Percentiles rank a stretch among this genome's conserved stretches.
These are phyloP conservation scores for Noctua janthina DNA, from an alignment of 2,888 invertebrate species.

Conservation along the genomic window DNA sequence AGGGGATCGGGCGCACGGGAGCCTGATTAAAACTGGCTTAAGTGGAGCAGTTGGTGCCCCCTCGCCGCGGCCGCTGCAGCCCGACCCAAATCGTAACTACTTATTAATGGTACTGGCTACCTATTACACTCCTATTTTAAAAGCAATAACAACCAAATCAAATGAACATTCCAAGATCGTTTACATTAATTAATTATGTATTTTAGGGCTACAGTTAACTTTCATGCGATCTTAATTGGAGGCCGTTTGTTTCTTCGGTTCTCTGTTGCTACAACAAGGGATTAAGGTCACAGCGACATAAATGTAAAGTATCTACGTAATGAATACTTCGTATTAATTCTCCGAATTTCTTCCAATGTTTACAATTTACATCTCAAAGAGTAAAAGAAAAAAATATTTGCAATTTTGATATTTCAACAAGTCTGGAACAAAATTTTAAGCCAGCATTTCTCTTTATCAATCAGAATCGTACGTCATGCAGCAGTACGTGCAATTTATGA, in stretches of 20 bases:
- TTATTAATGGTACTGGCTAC: slow-evolving; percentile 61
- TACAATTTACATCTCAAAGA: slow-evolving; percentile 17
- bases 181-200: slow-evolving; percentile 62
- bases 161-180: slow-evolving; percentile 50
- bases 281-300: slow-evolving; percentile 38
- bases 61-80: slow-evolving; percentile 56
- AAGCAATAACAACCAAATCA: slow-evolving; percentile 60
- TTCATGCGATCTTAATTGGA: slow-evolving; percentile 50
- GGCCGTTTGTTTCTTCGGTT: slow-evolving; percentile 37
- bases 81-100: slow-evolving; percentile 74
- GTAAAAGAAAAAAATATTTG: slow-evolving; percentile 11
- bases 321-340: slow-evolving; percentile 22
- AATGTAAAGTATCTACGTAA: slow-evolving; percentile 15
- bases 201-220: slow-evolving; percentile 53
- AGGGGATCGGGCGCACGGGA: slow-evolving; percentile 77
- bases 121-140: slow-evolving; percentile 58
- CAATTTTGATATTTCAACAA: slow-evolving; percentile 11
- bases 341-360: slow-evolving; percentile 2
- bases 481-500: slow-evolving; percentile 52
- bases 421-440: background rate
- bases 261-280: slow-evolving; percentile 32
- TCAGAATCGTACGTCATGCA: slow-evolving; percentile 24
- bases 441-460: slow-evolving; percentile 30
- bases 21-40: slow-evolving; percentile 85
- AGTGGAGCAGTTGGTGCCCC: slow-evolving; percentile 66